These are phyloP conservation scores for Portunus trituberculatus DNA, from an alignment of 1,140 invertebrate species.

Conservation along the genomic window DNA sequence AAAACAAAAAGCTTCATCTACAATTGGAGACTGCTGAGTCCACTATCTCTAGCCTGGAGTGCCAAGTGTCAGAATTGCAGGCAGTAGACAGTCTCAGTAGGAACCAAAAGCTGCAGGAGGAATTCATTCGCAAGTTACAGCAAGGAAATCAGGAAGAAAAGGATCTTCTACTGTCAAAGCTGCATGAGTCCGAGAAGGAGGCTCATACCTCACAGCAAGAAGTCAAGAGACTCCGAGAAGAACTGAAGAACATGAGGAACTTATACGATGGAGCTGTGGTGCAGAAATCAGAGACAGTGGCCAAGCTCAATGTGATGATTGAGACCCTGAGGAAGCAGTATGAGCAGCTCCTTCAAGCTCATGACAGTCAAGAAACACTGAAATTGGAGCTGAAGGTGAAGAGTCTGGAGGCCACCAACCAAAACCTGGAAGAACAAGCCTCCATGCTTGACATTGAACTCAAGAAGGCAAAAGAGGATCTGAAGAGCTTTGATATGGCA, in stretches of 20 bases:
- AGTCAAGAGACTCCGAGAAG: slow-evolving; percentile 61
- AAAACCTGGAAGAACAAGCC: slow-evolving; percentile 48
- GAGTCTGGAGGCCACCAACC: slow-evolving; percentile 60
- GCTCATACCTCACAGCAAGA: slow-evolving; percentile 55
- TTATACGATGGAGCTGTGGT: slow-evolving; percentile 61
- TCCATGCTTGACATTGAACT: slow-evolving; percentile 53
- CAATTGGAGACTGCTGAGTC: slow-evolving; percentile 72
- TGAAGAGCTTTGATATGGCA: slow-evolving; percentile 69
- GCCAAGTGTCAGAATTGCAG: slow-evolving; percentile 68
- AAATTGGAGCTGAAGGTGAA: slow-evolving; percentile 64
- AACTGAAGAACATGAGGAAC: slow-evolving; percentile 60
- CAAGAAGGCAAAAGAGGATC: slow-evolving; percentile 63
- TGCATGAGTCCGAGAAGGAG: slow-evolving; percentile 58
- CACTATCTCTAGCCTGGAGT: slow-evolving; percentile 70
- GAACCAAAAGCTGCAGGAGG: slow-evolving; percentile 71
- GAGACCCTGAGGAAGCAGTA: slow-evolving; percentile 69
- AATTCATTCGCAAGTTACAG: slow-evolving; percentile 71
- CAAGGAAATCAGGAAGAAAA: slow-evolving; percentile 67
- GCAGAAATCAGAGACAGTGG: slow-evolving; percentile 69
- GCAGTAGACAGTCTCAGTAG: slow-evolving; percentile 63
- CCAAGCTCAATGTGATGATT: slow-evolving; percentile 64
- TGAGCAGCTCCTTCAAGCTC: slow-evolving; percentile 67
- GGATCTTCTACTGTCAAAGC: slow-evolving; percentile 53
- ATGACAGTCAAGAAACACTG: slow-evolving; percentile 46
- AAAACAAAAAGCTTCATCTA: slow-evolving; percentile 68